Conservation (phyloP, 2,888 invertebrate species). For the Cordylochernes scorpioides region DNA sequence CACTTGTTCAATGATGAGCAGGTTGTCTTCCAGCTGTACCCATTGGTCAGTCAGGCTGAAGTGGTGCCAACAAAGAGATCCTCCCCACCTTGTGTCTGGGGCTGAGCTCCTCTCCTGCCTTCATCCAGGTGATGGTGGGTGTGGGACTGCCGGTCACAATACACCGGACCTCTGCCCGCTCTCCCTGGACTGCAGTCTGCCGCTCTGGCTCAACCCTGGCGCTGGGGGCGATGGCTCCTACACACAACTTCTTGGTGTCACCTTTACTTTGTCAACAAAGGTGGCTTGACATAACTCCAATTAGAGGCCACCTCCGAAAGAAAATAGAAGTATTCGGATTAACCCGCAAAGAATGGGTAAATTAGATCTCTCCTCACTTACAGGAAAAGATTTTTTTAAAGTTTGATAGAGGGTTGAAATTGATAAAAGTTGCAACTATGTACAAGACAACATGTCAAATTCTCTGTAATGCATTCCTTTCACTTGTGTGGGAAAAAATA, state of each 20-base stretch:
- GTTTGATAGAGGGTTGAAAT: background rate
- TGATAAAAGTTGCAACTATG: background rate
- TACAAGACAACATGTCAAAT: background rate
- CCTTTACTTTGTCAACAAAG: too few species aligned
- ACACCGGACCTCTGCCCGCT: conserved; percentile 42
- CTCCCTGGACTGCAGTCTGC: conserved; percentile 37
- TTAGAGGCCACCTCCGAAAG: too few species aligned
- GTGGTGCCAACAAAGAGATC: too few species aligned
- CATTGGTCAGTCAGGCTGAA: too few species aligned
- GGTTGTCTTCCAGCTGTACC: conserved; percentile 31
- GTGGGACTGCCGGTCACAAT: conserved; percentile 41
- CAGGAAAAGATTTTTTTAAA: too few species aligned
- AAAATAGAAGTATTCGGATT: too few species aligned
- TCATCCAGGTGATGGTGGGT: conserved; percentile 55
- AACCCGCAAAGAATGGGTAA: too few species aligned
- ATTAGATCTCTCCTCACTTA: too few species aligned
- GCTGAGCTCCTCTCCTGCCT: conserved; percentile 27
- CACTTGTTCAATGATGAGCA: conserved; percentile 18
- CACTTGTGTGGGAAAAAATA: conserved; percentile 1
- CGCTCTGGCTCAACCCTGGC: conserved; percentile 34
- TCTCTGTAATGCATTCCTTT: background rate
- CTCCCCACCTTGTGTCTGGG: conserved; percentile 24
- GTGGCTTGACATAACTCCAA: too few species aligned
- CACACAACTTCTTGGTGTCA: too few species aligned
- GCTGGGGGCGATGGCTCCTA: conserved; percentile 25